A percentile compares a stretch with the other conserved stretches of the same genome.
Evolutionary conservation across 2,113 vertebrate genomes (phyloP).

Genomic region (Elaphurus davidianus): DNA sequence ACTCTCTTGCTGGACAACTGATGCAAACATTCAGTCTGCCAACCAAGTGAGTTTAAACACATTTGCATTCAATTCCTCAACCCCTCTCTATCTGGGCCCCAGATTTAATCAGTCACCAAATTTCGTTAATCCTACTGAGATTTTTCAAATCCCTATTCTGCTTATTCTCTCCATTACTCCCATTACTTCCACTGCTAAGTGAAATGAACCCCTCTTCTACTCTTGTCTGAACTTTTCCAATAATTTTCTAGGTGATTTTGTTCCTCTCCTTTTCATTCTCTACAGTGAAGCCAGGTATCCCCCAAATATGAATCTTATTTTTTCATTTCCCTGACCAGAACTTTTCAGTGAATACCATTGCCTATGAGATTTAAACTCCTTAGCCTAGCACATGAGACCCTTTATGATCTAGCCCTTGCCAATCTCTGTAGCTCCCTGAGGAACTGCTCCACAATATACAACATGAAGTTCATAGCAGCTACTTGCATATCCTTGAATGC

Average conservation of each 20-base stretch:
- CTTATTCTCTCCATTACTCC: neutral
- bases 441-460: neutral
- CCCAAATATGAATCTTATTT: neutral
- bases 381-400: neutral
- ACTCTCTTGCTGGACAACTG: neutral
- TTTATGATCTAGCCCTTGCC: neutral
- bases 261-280: neutral
- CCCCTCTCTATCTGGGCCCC: neutral
- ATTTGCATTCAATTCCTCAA: neutral
- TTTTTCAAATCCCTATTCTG: neutral
- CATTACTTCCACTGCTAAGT: neutral
- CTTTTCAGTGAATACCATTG: neutral
- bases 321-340: neutral
- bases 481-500: neutral
- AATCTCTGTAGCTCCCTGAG: neutral
- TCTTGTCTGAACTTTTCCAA: neutral
- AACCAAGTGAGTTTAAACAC: neutral
- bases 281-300: neutral
- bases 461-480: neutral
- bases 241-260: neutral
- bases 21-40: neutral
- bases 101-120: neutral
- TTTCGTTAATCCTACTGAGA: neutral
- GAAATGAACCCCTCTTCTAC: neutral
- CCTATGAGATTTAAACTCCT: neutral